Percentiles rank a stretch among this genome's conserved stretches.
Conservation (phyloP, 2,888 invertebrate genomes). For the Balanococcus diminutus region DNA sequence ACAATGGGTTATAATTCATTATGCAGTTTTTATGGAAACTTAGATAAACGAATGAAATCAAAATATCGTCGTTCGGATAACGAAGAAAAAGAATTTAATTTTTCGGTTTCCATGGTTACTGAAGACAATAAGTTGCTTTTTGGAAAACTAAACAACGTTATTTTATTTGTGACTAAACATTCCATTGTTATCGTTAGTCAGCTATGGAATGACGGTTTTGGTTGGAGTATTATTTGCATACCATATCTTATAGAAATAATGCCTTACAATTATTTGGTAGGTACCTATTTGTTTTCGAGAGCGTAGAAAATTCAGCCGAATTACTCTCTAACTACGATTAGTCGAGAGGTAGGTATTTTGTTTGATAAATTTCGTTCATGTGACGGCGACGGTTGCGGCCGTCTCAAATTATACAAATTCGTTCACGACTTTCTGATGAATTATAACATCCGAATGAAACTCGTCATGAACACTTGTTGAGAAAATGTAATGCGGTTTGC, state of each 20-base stretch:
- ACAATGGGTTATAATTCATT: not conserved
- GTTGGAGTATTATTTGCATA: not conserved
- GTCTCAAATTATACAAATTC: not conserved
- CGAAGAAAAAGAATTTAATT: not conserved
- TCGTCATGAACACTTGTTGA: constrained; percentile 9
- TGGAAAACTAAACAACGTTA: not conserved
- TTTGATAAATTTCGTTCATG: not conserved
- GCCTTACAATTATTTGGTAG: not conserved
- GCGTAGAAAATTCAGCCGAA: not conserved
- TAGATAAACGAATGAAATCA: not conserved
- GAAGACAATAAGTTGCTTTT: not conserved
- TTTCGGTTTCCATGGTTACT: not conserved
- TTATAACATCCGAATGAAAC: not conserved
- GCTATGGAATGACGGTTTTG: not conserved
- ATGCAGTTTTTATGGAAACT: not conserved
- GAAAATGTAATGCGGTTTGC: not conserved
- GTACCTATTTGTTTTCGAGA: not conserved
- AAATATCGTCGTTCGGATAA: not conserved
- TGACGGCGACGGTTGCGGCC: not conserved
- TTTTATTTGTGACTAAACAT: not conserved
- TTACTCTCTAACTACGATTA: not conserved
- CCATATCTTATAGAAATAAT: not conserved
- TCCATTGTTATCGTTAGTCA: not conserved
- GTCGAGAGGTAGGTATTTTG: not conserved
- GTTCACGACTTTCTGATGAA: not conserved